Evolutionary conservation across 1,140 invertebrate genomes (phyloP), one percentile per base, ranked within the genome.

Genomic region (Laupala kohalensis): DNA sequence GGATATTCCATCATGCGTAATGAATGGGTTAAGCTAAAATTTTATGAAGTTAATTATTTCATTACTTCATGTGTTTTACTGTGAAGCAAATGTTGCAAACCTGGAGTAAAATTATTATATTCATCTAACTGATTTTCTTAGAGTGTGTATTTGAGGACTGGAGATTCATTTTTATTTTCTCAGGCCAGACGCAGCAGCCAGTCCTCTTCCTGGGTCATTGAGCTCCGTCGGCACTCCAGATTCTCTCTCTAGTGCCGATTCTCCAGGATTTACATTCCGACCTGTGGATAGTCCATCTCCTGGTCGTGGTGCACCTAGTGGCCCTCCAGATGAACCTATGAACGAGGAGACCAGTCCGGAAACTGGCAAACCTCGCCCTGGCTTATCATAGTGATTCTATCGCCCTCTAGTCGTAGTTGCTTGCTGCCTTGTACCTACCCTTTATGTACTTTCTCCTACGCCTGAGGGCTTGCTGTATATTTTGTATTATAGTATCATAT

Each of bases 171-270:
- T 23, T 23, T 66, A 25, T 66, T 53, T 9, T 9, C 12, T 4
- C 37, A 83, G 82, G 70, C 75, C 80, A 70, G 79, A 82, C 74
- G 76, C 79, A 72, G 84, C 84, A 75, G 82, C 84, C 37, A 86
- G 80, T 76, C 83, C 85, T 19, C 81, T 86, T 66, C 82, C 86
- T 71, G 84, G 84, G 15, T 84, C 84, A 5, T 78, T 86, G 66
- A 84, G 83, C 78, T 85, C 85, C 5, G 82, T 83, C 26, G 85
- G 85, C 29, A 87, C 86, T 19, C 85, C 86, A 0, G 86, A 87
- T 76, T 86, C 85, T 30, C 75, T 86, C 65, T 86, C 85, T 5
- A 87, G 86, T 76, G 84, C 82, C 0, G 86, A 87, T 78, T 86
- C 86, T 4, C 84, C 85, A 30, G 85, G 74, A 37, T 75, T 76